Conservation (phyloP, 2,113 vertebrate genomes). For the Vidua macroura region DNA sequence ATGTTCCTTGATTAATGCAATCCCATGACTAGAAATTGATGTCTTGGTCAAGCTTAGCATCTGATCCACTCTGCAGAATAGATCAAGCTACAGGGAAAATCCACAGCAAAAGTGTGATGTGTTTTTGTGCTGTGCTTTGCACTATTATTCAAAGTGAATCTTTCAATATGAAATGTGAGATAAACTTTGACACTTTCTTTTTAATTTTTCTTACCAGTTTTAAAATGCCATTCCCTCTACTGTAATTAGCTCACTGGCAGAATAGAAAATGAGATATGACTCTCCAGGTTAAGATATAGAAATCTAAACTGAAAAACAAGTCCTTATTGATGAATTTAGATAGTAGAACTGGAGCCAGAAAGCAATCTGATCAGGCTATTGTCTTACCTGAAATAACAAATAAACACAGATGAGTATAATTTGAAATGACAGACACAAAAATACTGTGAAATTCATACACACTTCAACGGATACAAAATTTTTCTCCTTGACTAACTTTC, state of each 20-base stretch:
- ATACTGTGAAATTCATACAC: constrained; percentile 33
- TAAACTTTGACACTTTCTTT: neutral
- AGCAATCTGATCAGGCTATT: neutral
- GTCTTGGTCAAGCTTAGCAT: neutral
- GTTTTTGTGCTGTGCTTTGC: neutral
- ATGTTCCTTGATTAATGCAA: neutral
- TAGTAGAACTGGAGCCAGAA: neutral
- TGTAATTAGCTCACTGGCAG: neutral
- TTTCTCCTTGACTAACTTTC: constrained; percentile 45
- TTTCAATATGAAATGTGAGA: neutral
- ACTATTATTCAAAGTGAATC: neutral
- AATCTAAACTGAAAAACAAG: neutral
- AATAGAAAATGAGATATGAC: neutral
- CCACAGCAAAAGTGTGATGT: neutral
- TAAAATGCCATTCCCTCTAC: neutral
- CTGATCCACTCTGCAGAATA: neutral
- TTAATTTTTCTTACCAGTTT: neutral
- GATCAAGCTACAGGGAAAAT: neutral
- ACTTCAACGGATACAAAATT: constrained; percentile 16
- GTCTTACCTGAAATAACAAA: constrained; percentile 13
- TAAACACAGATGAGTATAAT: neutral
- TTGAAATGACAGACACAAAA: constrained; percentile 44
- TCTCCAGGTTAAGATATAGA: neutral
- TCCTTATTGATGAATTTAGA: neutral
- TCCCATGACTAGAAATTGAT: neutral